Conservation (phyloP, 2,888 invertebrate genomes). For the Lasioglossum figueresi region DNA sequence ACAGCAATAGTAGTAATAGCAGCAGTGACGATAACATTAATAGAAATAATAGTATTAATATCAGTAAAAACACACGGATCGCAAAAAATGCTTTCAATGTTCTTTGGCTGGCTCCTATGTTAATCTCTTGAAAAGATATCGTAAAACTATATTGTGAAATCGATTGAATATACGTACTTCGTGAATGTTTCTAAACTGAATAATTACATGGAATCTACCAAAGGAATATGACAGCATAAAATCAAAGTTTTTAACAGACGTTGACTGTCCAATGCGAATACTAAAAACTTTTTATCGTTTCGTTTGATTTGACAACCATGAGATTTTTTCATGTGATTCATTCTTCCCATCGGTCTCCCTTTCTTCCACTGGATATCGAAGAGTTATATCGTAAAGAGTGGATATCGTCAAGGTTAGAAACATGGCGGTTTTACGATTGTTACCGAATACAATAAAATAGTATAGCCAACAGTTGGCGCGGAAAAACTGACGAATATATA, state of each 20-base stretch:
- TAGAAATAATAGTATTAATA: background rate
- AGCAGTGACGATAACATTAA: background rate
- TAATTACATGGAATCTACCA: background rate
- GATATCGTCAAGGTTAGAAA: background rate
- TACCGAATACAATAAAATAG: constrained; percentile 23
- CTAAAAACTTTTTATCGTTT: background rate
- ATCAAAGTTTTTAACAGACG: background rate
- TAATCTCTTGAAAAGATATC: background rate
- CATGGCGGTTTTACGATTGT: background rate
- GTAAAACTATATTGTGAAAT: background rate
- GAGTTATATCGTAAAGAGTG: no score
- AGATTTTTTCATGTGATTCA: background rate
- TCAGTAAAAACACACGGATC: constrained; percentile 21
- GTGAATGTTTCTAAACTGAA: constrained; percentile 8
- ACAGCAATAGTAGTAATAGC: background rate
- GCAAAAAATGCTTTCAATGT: constrained; percentile 40
- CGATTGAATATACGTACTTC: background rate
- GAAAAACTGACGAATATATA: constrained; percentile 19
- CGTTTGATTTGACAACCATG: no score
- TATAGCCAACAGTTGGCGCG: constrained; percentile 10
- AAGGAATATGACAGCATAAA: background rate
- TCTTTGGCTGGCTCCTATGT: constrained; percentile 34
- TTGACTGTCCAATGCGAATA: background rate
- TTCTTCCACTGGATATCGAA: constrained; percentile 26
- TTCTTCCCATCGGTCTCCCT: constrained; percentile 28